These are phyloP conservation scores for Sus cebifrons DNA, from an alignment of 2,797 vertebrate genomes.

Conservation along the genomic window DNA sequence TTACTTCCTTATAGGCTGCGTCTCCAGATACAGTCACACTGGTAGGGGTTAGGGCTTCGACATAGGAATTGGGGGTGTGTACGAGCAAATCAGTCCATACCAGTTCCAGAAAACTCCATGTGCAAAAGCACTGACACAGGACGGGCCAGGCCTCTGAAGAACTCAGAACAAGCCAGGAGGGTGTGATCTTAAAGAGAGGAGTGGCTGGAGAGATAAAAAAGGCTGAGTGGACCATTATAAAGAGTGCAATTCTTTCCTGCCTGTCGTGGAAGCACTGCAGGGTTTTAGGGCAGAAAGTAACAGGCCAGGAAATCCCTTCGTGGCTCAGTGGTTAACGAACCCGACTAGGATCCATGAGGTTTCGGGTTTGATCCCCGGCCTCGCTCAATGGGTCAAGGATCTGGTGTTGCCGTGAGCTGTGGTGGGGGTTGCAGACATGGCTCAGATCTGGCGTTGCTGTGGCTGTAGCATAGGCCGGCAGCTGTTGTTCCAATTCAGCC, in stretches of 20 bases:
- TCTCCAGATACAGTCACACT: not conserved
- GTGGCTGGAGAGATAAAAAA: not conserved
- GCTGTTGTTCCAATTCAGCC: too few relatives aligned
- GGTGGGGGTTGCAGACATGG: too few relatives aligned
- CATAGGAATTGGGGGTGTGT: not conserved
- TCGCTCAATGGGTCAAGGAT: too few relatives aligned
- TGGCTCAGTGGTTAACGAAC: not conserved
- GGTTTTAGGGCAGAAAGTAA: not conserved
- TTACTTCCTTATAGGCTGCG: not conserved
- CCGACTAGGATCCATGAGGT: too few relatives aligned
- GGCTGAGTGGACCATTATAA: not conserved
- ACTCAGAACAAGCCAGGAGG: not conserved
- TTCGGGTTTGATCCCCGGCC: not conserved
- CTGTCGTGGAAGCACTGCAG: not conserved
- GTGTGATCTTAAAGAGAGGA: not conserved
- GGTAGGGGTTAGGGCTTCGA: not conserved
- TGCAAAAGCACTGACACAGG: not conserved
- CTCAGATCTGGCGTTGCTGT: too few relatives aligned
- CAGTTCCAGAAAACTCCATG: not conserved
- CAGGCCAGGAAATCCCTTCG: not conserved
- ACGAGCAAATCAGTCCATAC: not conserved
- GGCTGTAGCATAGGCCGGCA: not conserved
- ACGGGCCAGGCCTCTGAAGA: not conserved
- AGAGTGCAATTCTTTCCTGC: not conserved
- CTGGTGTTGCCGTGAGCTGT: too few relatives aligned